Conservation (phyloP, 2,888 invertebrate genomes). For the Cephonodes hylas region DNA sequence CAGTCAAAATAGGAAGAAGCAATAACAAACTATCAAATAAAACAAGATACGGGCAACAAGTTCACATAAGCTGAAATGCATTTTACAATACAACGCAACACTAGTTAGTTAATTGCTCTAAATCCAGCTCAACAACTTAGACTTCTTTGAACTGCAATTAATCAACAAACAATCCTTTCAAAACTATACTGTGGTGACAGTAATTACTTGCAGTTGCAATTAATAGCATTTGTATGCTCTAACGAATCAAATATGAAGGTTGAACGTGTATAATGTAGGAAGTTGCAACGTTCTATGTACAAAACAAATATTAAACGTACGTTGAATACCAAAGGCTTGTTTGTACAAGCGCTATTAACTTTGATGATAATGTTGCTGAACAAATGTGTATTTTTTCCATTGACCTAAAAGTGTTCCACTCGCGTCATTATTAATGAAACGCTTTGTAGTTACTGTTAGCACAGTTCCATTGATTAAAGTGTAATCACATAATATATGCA, state of each 20-base stretch:
- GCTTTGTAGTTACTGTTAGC: not conserved
- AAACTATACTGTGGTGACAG: not conserved
- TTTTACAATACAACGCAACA: too few species aligned
- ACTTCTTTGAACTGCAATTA: not conserved
- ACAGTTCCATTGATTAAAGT: not conserved
- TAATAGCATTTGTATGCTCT: not conserved
- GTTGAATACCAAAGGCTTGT: conserved; percentile 44
- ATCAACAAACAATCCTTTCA: not conserved
- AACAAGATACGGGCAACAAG: too few species aligned
- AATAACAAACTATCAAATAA: too few species aligned
- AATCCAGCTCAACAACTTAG: not conserved
- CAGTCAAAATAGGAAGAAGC: too few species aligned
- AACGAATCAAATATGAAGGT: not conserved
- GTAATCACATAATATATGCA: not conserved
- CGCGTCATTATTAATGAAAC: not conserved
- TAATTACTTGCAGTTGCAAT: not conserved
- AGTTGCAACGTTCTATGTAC: conserved; percentile 24
- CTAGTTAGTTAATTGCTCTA: too few species aligned
- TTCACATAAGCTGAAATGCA: too few species aligned
- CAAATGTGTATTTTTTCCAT: conserved; percentile 24
- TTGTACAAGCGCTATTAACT: conserved; percentile 52
- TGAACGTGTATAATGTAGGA: conserved; percentile 2
- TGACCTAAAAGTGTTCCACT: conserved; percentile 11
- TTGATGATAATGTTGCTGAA: conserved; percentile 44
- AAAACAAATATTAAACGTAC: conserved; percentile 44